These are phyloP conservation scores for Elephas maximus DNA, from an alignment of 2,113 vertebrate species.

Conservation along the genomic window DNA sequence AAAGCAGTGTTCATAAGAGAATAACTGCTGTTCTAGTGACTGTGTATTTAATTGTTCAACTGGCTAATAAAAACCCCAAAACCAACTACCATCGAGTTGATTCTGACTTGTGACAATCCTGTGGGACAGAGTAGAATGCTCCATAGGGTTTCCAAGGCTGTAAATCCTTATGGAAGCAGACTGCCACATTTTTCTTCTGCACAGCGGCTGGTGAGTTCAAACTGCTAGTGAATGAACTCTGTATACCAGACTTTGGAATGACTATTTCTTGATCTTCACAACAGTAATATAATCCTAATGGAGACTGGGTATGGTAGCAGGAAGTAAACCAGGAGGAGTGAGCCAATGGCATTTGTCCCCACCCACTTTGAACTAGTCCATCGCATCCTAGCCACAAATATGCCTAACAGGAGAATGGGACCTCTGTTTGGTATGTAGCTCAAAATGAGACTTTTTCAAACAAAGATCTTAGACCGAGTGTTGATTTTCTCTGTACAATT, in stretches of 20 bases:
- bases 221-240: neutral
- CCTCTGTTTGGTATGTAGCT: neutral
- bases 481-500: neutral
- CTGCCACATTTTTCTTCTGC: no score
- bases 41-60: neutral
- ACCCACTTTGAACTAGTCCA: neutral
- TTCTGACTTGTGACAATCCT: no score
- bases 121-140: no score
- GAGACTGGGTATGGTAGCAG: slow-evolving; percentile 10
- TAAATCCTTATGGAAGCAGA: no score
- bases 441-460: neutral
- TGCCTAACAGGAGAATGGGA: neutral
- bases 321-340: slow-evolving; percentile 1
- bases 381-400: neutral
- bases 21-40: neutral
- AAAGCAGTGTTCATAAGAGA: slow-evolving; percentile 4
- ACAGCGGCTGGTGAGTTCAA: no score
- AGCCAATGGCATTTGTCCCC: neutral
- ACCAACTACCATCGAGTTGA: no score
- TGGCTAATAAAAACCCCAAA: no score
- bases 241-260: neutral
- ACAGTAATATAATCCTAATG: slow-evolving; percentile 16
- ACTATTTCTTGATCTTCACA: slow-evolving; percentile 28
- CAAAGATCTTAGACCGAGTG: neutral
- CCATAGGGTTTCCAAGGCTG: no score